Evolutionary conservation across 2,888 invertebrate genomes (phyloP), one percentile per base, ranked within the genome.

Genomic region (Ochlodes sylvanus): DNA sequence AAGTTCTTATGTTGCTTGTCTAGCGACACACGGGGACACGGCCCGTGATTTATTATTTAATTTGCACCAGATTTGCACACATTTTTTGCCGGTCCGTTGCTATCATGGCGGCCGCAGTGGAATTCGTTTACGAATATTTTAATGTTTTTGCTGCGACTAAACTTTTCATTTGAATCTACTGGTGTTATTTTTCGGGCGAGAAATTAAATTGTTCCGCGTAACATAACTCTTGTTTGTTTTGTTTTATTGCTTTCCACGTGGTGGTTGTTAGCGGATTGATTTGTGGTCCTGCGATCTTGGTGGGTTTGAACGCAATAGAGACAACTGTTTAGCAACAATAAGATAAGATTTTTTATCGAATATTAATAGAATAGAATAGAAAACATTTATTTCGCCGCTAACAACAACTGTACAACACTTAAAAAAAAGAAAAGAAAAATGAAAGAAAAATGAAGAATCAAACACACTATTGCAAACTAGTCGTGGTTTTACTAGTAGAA

Each of bases 21-120:
- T 47, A 41, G 57, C 38, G 57, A 65, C 65, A 58, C 65, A 58
- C 58, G 65, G 57, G 27, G 63, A 42, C 55, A 15, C 17, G 27
- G 41, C 12, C 41, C 27, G 57, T 58, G 65, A 65, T 65, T 65
- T 65, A 65, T 58, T 65, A 52, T 65, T 65, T 65, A 65, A 65
- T 65, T 65, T 65, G 50, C 65, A 57, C 21, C 58, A 58, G 58
- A 65, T 65, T 65, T 65, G 50, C 65, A 57, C 21, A 50, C 65
- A 65, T 65, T 65, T 65, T 65, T 65, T 65, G 42, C 57, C 50
- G 42, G 32, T 15, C 42, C 14, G 44, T 54, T 12, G 62, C 62
- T 63, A 64, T 57, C 57, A 47, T 17, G 50, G 34, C 19, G 34
- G 38, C 50, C 57, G 27, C 50, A 50, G 4, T 38, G n/a, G 38